A percentile compares a stretch with the other conserved stretches of the same genome.
Evolutionary conservation across 2,797 vertebrate genomes (phyloP).

Genomic region (Melanotaenia nigrans): DNA sequence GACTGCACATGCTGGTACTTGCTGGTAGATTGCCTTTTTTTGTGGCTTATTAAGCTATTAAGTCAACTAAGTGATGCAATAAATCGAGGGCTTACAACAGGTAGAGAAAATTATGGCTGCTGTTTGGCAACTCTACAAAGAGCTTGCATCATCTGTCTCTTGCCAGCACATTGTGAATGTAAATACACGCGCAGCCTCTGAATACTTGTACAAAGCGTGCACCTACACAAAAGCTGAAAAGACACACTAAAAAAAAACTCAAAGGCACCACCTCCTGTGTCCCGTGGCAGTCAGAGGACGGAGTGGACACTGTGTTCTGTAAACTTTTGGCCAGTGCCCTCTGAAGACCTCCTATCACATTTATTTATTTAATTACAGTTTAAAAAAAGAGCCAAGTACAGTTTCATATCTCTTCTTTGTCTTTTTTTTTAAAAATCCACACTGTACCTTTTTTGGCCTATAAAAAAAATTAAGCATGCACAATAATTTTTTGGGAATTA

Average conservation of each 20-base stretch:
- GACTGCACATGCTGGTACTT: constrained; percentile 48
- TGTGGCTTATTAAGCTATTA: constrained; percentile 62
- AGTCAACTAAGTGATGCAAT: constrained; percentile 73
- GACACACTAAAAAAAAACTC: constrained; percentile 27
- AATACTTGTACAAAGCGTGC: constrained; percentile 42
- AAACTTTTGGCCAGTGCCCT: constrained; percentile 71
- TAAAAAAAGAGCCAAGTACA: constrained; percentile 43
- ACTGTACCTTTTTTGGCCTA: neutral
- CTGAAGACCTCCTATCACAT: constrained; percentile 58
- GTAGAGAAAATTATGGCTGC: constrained; percentile 66
- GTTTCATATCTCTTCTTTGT: constrained; percentile 2
- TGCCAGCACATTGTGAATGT: constrained; percentile 51
- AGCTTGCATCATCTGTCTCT: constrained; percentile 66
- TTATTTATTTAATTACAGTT: constrained; percentile 71
- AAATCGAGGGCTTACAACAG: constrained; percentile 70
- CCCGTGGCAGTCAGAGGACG: constrained; percentile 66
- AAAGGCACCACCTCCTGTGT: constrained; percentile 54
- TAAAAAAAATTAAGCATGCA: neutral
- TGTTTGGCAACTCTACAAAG: constrained; percentile 74
- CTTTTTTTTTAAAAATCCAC: neutral
- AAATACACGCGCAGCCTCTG: constrained; percentile 58
- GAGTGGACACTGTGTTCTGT: constrained; percentile 74
- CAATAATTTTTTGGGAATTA: neutral
- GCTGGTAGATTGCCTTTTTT: constrained; percentile 59
- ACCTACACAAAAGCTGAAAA: constrained; percentile 42